phyloP scores from a whole-genome alignment of 2,888 invertebrate genomes.

The Exephanes ischioxanthus region DNA sequence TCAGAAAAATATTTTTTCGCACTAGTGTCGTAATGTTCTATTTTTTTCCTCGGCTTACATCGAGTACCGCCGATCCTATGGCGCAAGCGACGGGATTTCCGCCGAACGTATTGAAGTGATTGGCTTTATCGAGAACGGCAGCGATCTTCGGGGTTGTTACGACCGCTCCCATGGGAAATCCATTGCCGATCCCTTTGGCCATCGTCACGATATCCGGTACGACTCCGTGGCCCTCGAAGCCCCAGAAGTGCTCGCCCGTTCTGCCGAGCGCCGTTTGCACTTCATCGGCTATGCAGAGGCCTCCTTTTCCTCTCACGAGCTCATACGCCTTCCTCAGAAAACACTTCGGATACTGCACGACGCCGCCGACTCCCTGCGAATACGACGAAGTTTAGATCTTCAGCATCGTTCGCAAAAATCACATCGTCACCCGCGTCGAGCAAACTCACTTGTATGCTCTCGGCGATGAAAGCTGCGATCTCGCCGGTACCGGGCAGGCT shows the following conservation, averaged over 20 bases:
- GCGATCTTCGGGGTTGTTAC: constrained; percentile 96
- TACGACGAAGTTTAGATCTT: not conserved
- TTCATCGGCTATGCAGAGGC: constrained; percentile 96
- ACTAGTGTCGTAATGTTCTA: not conserved
- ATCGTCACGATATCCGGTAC: constrained; percentile 97
- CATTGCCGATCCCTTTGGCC: constrained; percentile 98
- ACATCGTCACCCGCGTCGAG: not conserved
- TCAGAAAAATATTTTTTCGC: too few species aligned
- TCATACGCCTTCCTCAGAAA: constrained; percentile 94
- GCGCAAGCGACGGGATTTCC: constrained; percentile 97
- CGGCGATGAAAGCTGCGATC: constrained; percentile 96
- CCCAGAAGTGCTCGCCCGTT: constrained; percentile 98
- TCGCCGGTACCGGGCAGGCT: constrained; percentile 90
- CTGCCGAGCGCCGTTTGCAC: constrained; percentile 99
- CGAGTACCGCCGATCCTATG: constrained; percentile 96
- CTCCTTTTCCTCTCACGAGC: constrained; percentile 92
- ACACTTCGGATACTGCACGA: constrained; percentile 95
- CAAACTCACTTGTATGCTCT: constrained; percentile 93
- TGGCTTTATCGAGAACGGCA: constrained; percentile 89
- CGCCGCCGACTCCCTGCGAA: constrained; percentile 93
- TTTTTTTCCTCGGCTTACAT: constrained; percentile 87
- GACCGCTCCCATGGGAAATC: constrained; percentile 98
- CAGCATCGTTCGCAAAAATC: not conserved
- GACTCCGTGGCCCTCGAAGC: constrained; percentile 95
- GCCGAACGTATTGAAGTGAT: constrained; percentile 98